These are phyloP conservation scores for Thera obeliscata DNA, from an alignment of 2,888 invertebrate genomes.

Conservation along the genomic window DNA sequence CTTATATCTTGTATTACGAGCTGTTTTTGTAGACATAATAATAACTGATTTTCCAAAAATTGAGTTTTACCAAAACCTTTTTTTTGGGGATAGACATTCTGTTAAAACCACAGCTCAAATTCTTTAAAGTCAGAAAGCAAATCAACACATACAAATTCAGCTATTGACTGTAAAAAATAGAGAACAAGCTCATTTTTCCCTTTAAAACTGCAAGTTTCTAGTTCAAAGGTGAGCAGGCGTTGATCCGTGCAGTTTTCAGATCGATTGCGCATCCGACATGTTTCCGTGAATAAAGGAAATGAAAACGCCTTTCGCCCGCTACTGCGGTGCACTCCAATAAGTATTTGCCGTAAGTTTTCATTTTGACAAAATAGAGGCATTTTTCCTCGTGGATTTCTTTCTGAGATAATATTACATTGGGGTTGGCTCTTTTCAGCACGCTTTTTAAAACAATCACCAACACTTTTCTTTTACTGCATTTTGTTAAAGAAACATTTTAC, in stretches of 20 bases:
- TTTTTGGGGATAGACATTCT: no score
- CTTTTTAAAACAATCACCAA: no score
- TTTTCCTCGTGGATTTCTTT: no score
- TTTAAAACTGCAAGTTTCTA: constrained; percentile 10
- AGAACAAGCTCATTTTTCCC: background rate
- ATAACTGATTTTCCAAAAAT: no score
- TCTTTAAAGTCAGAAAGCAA: background rate
- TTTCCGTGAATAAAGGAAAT: constrained; percentile 26
- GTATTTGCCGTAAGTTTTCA: constrained; percentile 1
- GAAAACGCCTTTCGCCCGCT: constrained; percentile 17
- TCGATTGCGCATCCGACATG: constrained; percentile 20
- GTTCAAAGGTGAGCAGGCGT: constrained; percentile 22
- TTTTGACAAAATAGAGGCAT: background rate
- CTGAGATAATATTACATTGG: background rate
- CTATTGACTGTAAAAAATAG: background rate
- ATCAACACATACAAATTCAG: background rate
- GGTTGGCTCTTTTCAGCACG: no score
- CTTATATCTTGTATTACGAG: no score
- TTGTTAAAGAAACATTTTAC: no score
- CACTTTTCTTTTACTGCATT: no score
- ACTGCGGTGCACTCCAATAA: constrained; percentile 2
- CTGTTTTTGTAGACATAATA: no score
- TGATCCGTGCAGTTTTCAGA: constrained; percentile 28
- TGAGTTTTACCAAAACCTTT: no score
- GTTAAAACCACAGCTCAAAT: background rate